phyloP scores from a whole-genome alignment of 2,113 vertebrate species.

The Telmatochromis bifrenatus region DNA sequence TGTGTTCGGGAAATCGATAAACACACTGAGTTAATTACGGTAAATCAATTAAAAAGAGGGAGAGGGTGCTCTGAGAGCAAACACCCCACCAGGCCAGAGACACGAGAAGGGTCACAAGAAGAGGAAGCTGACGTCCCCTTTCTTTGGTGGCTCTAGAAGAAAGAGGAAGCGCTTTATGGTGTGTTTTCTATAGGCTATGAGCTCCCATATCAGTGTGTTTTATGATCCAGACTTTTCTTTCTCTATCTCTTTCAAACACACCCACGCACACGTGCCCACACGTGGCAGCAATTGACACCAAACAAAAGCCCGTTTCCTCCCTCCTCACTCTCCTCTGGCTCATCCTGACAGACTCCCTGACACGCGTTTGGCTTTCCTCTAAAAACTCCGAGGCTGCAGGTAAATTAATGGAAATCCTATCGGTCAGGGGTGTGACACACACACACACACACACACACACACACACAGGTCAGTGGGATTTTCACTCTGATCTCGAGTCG shows the following conservation, averaged over 20 bases:
- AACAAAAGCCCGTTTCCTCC: neutral
- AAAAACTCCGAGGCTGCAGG: slow-evolving; percentile 4
- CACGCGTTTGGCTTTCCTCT: neutral
- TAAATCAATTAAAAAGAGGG: slow-evolving; percentile 71
- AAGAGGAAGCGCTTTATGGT: neutral
- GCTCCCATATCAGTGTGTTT: neutral
- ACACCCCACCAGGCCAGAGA: neutral
- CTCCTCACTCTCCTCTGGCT: neutral
- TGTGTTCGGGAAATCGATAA: slow-evolving; percentile 59
- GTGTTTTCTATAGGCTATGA: neutral
- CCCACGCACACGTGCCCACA: neutral
- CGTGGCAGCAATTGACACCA: neutral
- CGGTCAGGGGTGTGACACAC: neutral
- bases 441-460: neutral
- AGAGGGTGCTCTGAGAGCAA: neutral
- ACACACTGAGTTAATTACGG: slow-evolving; percentile 73
- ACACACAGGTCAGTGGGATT: neutral
- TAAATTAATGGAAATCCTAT: slow-evolving; percentile 33
- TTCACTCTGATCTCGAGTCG: neutral
- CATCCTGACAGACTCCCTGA: neutral
- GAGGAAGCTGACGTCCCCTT: neutral
- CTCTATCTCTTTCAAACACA: neutral
- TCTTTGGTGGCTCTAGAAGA: neutral
- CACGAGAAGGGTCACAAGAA: neutral
- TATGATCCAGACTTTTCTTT: neutral